Conservation (phyloP, 2,888 invertebrate genomes). For the Hemistola chrysoprasaria region DNA sequence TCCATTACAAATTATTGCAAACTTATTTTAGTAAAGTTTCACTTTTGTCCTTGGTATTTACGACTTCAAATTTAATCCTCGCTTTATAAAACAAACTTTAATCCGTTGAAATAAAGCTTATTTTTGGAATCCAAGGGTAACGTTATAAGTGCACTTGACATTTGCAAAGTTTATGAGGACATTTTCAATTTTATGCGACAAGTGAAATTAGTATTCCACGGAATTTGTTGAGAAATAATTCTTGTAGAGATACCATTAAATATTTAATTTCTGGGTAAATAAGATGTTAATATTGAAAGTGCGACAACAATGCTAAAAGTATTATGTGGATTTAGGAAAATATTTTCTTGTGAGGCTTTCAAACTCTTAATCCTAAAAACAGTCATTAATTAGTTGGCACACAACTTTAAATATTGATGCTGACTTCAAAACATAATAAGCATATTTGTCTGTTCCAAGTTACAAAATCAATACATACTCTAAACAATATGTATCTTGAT, state of each 20-base stretch:
- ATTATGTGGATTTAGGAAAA: too few species aligned
- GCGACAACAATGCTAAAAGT: too few species aligned
- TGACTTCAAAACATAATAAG: too few species aligned
- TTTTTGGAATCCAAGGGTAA: constrained; percentile 6
- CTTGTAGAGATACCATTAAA: constrained; percentile 6
- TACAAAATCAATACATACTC: too few species aligned
- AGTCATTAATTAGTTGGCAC: too few species aligned
- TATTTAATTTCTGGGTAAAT: constrained; percentile 4
- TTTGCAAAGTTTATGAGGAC: constrained; percentile 44
- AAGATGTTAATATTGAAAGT: neutral
- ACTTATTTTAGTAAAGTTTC: constrained; percentile 24
- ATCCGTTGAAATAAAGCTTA: constrained; percentile 7
- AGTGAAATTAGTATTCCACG: constrained; percentile 38
- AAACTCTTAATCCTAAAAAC: too few species aligned
- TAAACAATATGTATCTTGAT: too few species aligned
- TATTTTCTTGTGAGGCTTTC: too few species aligned
- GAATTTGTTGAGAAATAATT: constrained; percentile 25
- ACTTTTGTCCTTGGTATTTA: constrained; percentile 25
- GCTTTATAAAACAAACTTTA: constrained; percentile 24
- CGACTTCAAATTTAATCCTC: constrained; percentile 16
- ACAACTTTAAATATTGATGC: too few species aligned
- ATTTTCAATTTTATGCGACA: constrained; percentile 43
- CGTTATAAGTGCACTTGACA: constrained; percentile 28
- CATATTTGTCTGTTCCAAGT: too few species aligned
- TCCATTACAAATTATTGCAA: constrained; percentile 20